Evolutionary conservation across 2,888 invertebrate species (phyloP).

Genomic region (Allygus modestus): DNA sequence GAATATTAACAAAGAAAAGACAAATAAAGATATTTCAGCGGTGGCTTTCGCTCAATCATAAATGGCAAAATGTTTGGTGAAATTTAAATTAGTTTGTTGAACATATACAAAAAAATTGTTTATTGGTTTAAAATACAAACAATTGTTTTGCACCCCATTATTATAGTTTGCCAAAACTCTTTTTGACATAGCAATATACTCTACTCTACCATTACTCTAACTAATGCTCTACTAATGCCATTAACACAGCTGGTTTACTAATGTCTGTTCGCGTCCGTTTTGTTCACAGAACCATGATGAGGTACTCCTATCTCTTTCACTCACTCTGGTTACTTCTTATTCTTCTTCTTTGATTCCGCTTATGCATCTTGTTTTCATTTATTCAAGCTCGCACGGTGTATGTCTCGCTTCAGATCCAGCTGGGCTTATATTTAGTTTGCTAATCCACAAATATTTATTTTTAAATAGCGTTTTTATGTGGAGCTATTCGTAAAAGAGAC

Average conservation of each 20-base stretch:
- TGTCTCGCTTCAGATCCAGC: conserved; percentile 9
- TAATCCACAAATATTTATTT: conserved; percentile 20
- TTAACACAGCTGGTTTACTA: conserved; percentile 45
- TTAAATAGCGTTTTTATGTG: conserved; percentile 58
- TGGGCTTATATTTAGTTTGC: background rate
- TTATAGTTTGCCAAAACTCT: too few relatives aligned
- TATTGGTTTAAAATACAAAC: too few relatives aligned
- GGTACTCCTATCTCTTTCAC: conserved; percentile 67
- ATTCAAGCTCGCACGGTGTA: conserved; percentile 12
- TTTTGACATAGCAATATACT: too few relatives aligned
- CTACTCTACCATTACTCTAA: too few relatives aligned
- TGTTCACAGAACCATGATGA: conserved; percentile 70
- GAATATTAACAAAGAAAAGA: too few relatives aligned
- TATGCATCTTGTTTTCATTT: conserved; percentile 62
- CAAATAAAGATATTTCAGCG: too few relatives aligned
- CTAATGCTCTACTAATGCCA: background rate
- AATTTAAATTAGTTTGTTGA: too few relatives aligned
- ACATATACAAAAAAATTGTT: too few relatives aligned
- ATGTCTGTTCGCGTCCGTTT: conserved; percentile 59
- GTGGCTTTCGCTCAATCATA: too few relatives aligned
- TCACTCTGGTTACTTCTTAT: conserved; percentile 66
- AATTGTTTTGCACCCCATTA: too few relatives aligned
- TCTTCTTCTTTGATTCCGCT: conserved; percentile 66
- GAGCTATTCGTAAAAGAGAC: background rate
- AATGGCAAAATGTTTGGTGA: too few relatives aligned